Evolutionary conservation across 2,113 vertebrate genomes (phyloP), one percentile per base, ranked within the genome.

Genomic region (Todiramphus chloris): DNA sequence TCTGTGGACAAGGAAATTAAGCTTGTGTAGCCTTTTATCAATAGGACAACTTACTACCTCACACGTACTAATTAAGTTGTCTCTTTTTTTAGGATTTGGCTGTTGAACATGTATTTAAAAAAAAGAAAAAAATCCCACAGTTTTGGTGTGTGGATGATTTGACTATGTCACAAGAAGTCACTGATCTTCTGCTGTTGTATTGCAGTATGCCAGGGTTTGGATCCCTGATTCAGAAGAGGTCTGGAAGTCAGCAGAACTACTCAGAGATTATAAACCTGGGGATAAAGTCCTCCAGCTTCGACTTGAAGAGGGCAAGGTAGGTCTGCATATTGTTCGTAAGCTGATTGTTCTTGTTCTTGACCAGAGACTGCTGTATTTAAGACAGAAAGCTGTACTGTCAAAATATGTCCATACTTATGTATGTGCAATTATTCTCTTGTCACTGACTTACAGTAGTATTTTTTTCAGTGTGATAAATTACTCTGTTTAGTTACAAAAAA

Each of bases 211-310:
- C 92, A 98, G 99, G 97, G 99, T 99, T 90, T 99, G 99, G 99
- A 99, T 99, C 93, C 99, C 99, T 33, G 99, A 99, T 96, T 97
- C 98, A 17, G 99, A 99, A 76, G 99, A 99, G 51, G 99, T 99
- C 23, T 99, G 99, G 99, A 99, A 98, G 96, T 99, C 99, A 39
- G 99, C 99, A 89, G 99, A 99, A 95, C 98, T 99, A 67, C 98
- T 97, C 21, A 99, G 99, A 96, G 99, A 99, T 97, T 99, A 99
- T 97, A 99, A 98, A 92, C 98, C 98, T 92, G 99, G 98, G 77
- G 98, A 99, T 76, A 94, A 97, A 87, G 97, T 98, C 27, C 98
- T 99, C 58, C 98, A 99, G 39, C 99, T 99, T 84, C 98, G 96
- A 85, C 98, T 99, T 35, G 99, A 99, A 93, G 99, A 99, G 96